Base-by-base conservation (phyloP, 2,888 invertebrate genomes). In the Cylindroiulus punctatus region DNA sequence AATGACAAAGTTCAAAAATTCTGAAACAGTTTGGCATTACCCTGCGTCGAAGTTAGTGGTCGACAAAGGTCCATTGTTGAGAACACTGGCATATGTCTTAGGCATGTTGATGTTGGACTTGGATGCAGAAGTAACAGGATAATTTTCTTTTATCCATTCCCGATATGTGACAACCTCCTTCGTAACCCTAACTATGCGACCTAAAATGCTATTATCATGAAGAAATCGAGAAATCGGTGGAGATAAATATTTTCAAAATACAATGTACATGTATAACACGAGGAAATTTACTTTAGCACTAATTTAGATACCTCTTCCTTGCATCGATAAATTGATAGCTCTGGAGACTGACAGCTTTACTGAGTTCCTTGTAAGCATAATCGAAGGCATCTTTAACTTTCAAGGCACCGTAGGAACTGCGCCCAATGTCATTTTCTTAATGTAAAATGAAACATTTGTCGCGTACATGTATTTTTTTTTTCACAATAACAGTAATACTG, bases 341-440 rank as follows among this genome's bases (percentile, higher is more conserved):
- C 19, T 88, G 87, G 22, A 89, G 88, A 86, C 89, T 89, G 87
- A 89, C 89, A 84, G 89, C 90, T 88, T 89, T 88, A 87, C 88
- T 88, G 47, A 89, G 88, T 26, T 88, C 88, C 82, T 87, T 84
- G 92, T 96, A 98, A 87, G 99, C 99, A 93, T 97, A 97, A 92
- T 98, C 98, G 92, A 99, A 99, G 88, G 98, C 97, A 92, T 96
- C 95, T 91, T 96, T 96, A 26, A 96, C 96, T 90, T 96, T 95
- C 89, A 98, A 92, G 88, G 96, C 96, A 87, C 97, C 97, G 91
- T 98, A 98, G 90, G 98, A 98, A 91, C 98, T 98, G 89, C 98
- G 94, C 12, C 99, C 99, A 91, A 99, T 98, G 91, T 99, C 99
- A 91, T 99, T 99, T 88, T 96, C 97, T 84, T 89, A 89, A 86